Percentiles rank a stretch among this genome's conserved stretches.
phyloP scores from a whole-genome alignment of 2,113 vertebrate genomes.

The Acinonyx jubatus region DNA sequence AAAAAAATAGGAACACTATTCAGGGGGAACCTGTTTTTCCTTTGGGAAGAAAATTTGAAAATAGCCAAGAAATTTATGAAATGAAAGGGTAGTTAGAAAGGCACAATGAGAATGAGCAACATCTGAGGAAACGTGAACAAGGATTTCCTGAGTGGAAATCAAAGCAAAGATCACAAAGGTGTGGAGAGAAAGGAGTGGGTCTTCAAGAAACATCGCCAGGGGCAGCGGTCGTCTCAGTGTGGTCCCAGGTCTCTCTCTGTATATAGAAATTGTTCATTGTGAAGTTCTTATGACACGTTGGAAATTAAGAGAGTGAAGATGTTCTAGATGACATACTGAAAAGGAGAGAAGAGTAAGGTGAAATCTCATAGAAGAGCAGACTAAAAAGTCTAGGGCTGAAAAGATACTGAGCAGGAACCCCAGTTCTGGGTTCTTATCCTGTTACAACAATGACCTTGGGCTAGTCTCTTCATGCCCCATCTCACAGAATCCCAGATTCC shows the following conservation, averaged over 20 bases:
- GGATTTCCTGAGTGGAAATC: not conserved
- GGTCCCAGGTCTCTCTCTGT: not conserved
- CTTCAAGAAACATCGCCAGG: not conserved
- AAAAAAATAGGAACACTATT: not conserved
- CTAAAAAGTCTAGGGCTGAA: not conserved
- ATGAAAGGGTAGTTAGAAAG: not conserved
- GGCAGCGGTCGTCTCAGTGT: not conserved
- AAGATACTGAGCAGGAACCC: not conserved
- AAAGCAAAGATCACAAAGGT: not conserved
- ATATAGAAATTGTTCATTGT: not conserved
- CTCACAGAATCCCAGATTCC: not conserved
- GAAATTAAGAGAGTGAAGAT: not conserved
- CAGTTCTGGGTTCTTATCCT: not conserved
- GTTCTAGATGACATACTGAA: not conserved
- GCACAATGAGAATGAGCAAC: not conserved
- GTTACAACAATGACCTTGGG: not conserved
- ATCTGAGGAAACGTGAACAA: not conserved
- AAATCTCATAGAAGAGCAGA: not conserved
- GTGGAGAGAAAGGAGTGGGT: not conserved
- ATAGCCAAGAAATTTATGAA: not conserved
- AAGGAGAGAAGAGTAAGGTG: not conserved
- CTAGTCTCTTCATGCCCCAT: not conserved
- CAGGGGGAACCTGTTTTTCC: not conserved
- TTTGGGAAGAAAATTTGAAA: conserved; percentile 28
- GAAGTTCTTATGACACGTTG: not conserved